These are phyloP conservation scores for Eupithecia abbreviata DNA, from an alignment of 2,888 invertebrate genomes.

Conservation along the genomic window DNA sequence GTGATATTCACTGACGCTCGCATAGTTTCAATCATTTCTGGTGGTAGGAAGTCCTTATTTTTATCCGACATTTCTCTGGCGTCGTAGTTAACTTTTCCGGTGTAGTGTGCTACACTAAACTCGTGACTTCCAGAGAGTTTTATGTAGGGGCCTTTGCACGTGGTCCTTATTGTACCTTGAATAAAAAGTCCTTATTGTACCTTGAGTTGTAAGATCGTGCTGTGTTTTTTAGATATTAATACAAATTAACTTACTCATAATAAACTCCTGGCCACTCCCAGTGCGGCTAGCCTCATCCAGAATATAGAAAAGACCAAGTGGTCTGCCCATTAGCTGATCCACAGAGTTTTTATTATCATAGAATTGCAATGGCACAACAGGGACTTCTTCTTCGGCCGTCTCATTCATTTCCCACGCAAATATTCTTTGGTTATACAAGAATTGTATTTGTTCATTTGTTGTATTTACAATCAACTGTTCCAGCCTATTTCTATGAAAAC, in stretches of 20 bases:
- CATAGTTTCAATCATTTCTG: conserved; percentile 94
- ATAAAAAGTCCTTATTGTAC: too few species aligned
- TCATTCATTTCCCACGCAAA: conserved; percentile 95
- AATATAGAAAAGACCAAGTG: conserved; percentile 91
- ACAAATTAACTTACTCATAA: conserved; percentile 84
- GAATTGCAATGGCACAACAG: conserved; percentile 88
- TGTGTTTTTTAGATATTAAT: not conserved
- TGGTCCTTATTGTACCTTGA: conserved; percentile 83
- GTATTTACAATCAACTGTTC: conserved; percentile 95
- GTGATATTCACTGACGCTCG: conserved; percentile 88
- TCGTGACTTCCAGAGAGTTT: conserved; percentile 85
- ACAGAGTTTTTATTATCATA: conserved; percentile 95
- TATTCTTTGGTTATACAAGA: conserved; percentile 94
- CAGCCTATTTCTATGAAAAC: conserved; percentile 92
- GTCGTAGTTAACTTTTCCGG: conserved; percentile 94
- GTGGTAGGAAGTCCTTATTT: conserved; percentile 95
- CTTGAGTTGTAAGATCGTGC: not conserved
- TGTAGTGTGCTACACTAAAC: conserved; percentile 95
- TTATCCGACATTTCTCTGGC: conserved; percentile 92
- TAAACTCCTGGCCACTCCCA: conserved; percentile 87
- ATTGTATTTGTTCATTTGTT: conserved; percentile 96
- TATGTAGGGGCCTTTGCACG: conserved; percentile 81
- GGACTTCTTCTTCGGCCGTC: conserved; percentile 91
- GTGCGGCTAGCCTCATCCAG: conserved; percentile 94
- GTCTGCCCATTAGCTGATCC: conserved; percentile 93